A percentile compares a stretch with the other conserved stretches of the same genome.
Conservation (phyloP, 2,797 vertebrate species). For the Artibeus lituratus region DNA sequence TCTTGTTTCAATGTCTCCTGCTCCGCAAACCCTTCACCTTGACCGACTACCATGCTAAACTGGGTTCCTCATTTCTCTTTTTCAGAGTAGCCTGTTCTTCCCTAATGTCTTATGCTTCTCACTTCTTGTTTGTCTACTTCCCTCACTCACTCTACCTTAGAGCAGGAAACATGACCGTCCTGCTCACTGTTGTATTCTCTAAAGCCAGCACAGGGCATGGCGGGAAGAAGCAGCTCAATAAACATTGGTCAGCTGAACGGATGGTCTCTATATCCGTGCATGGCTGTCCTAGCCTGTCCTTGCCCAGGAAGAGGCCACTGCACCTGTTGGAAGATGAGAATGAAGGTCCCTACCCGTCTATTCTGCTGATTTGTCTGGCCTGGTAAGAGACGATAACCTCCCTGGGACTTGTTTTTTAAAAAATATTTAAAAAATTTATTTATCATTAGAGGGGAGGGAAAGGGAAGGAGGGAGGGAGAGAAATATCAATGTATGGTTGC, state of each 20-base stretch:
- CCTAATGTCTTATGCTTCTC: not conserved
- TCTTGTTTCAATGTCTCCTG: not conserved
- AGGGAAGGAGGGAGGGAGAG: too few species aligned
- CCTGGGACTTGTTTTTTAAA: not conserved
- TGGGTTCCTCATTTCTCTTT: not conserved
- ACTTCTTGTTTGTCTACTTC: not conserved
- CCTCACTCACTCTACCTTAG: not conserved
- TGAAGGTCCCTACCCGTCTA: not conserved
- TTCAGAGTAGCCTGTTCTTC: not conserved
- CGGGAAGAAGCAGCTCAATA: not conserved
- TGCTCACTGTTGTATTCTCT: not conserved
- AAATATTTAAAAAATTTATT: too few species aligned
- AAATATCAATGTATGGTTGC: too few species aligned
- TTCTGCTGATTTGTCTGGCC: not conserved
- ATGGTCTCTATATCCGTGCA: rapidly evolving
- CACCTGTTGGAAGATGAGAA: not conserved
- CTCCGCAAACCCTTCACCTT: not conserved
- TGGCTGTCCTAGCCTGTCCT: not conserved
- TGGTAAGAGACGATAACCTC: not conserved
- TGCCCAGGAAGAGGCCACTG: not conserved
- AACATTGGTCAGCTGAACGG: not conserved
- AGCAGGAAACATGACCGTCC: too few species aligned
- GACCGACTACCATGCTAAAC: not conserved
- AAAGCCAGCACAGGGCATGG: not conserved
- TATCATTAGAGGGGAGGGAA: too few species aligned